Base-by-base conservation (phyloP, 2,797 vertebrate genomes). In the Rhincodon typus region DNA sequence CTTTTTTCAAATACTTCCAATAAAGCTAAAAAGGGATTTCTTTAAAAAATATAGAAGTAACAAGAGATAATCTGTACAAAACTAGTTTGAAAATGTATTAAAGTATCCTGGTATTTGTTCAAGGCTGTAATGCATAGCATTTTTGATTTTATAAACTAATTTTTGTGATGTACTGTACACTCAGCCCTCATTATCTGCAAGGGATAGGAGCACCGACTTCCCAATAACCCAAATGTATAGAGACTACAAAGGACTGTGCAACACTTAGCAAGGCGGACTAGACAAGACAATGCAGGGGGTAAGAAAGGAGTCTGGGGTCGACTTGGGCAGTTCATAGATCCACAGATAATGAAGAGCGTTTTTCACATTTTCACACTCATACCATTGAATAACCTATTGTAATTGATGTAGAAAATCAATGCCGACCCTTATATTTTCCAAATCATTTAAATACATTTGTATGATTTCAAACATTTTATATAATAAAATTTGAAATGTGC, bases 401-500 rank as follows among this genome's bases (percentile, higher is more conserved):
- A 91, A 66, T 3, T 38, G 2, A 66, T 66, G 88, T 19, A 66
- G 57, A 3, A 19, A 91, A 66, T 17, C 34, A 19, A 62, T 91
- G 88, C 34, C 53, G n/a, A 87, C 34, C 53, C 46, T 90, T 91
- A 91, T 91, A 30, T 57, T 91, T 91, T 91, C 62, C 21, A n/a
- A 38, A 66, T 91, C 62, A 38, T 91, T n/a, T 19, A 66, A 90
- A 91, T 91, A n/a, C 38, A 66, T 66, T n/a, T 5, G n/a, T 15
- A n/a, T 90, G 7, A 66, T 15, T 53, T 90, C 5, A 91, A 88
- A n/a, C 0, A 10, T 91, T 84, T 46, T 23, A 46, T 3, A 23
- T 38, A 91, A 91, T 66, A 91, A 91, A 91, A 91, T 91, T 91
- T 38, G 57, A 67, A 91, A 38, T 91, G 66, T 91, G 34, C 34